A percentile compares a stretch with the other conserved stretches of the same genome.
phyloP scores from a whole-genome alignment of 2,888 invertebrate genomes.

The Pristionchus entomophagus region DNA sequence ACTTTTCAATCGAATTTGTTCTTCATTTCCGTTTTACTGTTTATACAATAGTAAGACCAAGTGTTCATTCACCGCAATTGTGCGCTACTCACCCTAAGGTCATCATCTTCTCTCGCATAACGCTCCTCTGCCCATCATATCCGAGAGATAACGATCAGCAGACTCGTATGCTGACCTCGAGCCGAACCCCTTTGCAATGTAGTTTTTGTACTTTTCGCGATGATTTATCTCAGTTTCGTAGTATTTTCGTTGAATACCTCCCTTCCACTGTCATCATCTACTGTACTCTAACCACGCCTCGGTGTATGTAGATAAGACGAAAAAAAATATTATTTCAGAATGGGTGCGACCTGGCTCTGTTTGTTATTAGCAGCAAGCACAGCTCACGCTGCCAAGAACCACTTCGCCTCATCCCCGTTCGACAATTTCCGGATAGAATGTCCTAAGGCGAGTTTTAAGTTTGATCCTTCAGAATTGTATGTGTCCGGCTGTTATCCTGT shows the following conservation, averaged over 20 bases:
- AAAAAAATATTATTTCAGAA: not conserved
- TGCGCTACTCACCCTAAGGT: not conserved
- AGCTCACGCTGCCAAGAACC: conserved; percentile 56
- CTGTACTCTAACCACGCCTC: no score
- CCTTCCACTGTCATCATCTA: no score
- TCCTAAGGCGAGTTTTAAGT: conserved; percentile 62
- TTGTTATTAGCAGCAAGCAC: conserved; percentile 9
- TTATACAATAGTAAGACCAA: no score
- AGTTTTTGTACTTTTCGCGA: conserved; percentile 12
- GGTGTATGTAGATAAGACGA: no score
- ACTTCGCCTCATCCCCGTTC: conserved; percentile 72
- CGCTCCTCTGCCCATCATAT: conserved; percentile 12
- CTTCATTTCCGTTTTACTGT: no score
- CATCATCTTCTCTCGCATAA: not conserved
- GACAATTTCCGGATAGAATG: conserved; percentile 75
- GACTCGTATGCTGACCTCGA: conserved; percentile 19
- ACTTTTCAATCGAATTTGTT: no score
- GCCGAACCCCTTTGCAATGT: not conserved
- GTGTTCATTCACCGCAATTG: not conserved
- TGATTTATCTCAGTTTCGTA: not conserved
- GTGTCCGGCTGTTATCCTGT: no score
- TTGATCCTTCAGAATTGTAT: no score
- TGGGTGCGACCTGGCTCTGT: conserved; percentile 40
- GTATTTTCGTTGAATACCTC: not conserved
- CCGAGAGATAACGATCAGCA: conserved; percentile 24